Percentiles rank a stretch among this genome's conserved stretches.
These are phyloP conservation scores for Lasioglossum morio DNA, from an alignment of 2,888 invertebrate genomes.

Conservation along the genomic window DNA sequence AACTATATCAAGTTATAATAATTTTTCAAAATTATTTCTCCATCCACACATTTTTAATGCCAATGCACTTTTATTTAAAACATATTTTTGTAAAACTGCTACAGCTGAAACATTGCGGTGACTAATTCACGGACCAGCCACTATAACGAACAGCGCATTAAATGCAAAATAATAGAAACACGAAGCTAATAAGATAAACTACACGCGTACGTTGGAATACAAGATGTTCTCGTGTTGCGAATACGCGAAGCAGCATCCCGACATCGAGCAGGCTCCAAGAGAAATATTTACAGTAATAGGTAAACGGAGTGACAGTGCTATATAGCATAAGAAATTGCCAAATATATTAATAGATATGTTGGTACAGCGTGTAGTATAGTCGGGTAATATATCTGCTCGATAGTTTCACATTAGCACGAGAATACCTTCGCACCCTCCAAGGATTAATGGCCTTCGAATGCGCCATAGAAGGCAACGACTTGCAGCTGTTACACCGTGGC, in stretches of 20 bases:
- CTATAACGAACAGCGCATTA: neutral
- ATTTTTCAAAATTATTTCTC: neutral
- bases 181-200: neutral
- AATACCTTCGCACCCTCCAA: slow-evolving; percentile 59
- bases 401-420: slow-evolving; percentile 66
- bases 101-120: neutral
- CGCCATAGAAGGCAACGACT: slow-evolving; percentile 72
- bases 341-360: slow-evolving; percentile 55
- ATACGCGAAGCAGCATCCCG: neutral
- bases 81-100: neutral
- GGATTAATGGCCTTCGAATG: slow-evolving; percentile 71
- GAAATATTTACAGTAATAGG: slow-evolving; percentile 24
- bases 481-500: slow-evolving; percentile 69
- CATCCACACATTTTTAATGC: neutral
- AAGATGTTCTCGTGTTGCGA: neutral
- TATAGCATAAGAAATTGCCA: slow-evolving; percentile 46
- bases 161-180: neutral
- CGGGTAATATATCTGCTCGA: slow-evolving; percentile 62
- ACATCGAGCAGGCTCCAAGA: slow-evolving; percentile 17
- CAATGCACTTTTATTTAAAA: neutral
- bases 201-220: neutral
- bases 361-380: slow-evolving; percentile 45
- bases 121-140: neutral
- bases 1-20: too few relatives aligned
- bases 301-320: slow-evolving; percentile 31